Evolutionary conservation across 2,888 invertebrate genomes (phyloP), one percentile per base, ranked within the genome.

Genomic region (Euclidia mi): DNA sequence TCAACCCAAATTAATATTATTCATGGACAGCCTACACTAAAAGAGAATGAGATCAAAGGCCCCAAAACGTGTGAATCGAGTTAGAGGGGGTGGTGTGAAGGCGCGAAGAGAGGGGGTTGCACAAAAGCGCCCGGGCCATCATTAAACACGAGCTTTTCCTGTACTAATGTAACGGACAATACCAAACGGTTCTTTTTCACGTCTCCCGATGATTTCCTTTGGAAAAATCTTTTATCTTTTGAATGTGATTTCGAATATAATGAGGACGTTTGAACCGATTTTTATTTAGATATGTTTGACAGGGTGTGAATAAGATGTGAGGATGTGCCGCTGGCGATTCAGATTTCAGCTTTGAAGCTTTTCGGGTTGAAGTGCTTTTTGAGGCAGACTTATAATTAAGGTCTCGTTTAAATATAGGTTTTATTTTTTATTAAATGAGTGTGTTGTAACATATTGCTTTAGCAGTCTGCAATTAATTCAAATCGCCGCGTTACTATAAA

Each of bases 11-110:
- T 29, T 71, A 65, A 70, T 66, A 73, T 70, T 74, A 79, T 78
- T 73, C 81, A 79, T 81, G 70, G 81, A 58, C 78, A 76, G 64
- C 47, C 63, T 76, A 75, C 71, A 65, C 72, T 77, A 79, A 82
- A 84, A 79, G 73, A 78, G 70, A 70, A 76, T 69, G 69, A 84
- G 84, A 89, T 90, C 90, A 89, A 90, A 89, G 84, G 76, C 64
- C 71, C 57, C 66, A 66, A 78, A 84, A 88, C 81, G 87, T 89
- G 88, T 87, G 90, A 87, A 89, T 87, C 74, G 76, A 83, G 84
- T 87, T 84, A 84, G 77, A 56, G 58, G 58, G 35, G 63, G 31
- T 7, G 31, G 52, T 32, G 57, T 43, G 29, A 50, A 32, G 51
- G 35, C 20, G 41, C 10, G 28, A 67, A 66, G 63, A 56, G 64